Percentiles rank a stretch among this genome's conserved stretches.
Conservation (phyloP, 2,888 invertebrate genomes). For the Andrena haemorrhoa region DNA sequence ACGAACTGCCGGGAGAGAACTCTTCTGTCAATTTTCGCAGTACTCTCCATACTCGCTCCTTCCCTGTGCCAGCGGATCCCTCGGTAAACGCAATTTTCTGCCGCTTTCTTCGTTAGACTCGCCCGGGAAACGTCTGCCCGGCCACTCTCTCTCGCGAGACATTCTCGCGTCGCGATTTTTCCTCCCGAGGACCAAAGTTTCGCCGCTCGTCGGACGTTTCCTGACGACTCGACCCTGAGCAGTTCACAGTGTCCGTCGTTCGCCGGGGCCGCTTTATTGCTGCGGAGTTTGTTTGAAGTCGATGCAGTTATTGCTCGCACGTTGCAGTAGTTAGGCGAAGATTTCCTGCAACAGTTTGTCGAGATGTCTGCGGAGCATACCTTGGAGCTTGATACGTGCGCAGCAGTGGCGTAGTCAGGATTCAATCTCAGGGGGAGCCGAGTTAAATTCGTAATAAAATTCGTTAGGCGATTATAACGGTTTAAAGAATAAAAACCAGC, state of each 20-base stretch:
- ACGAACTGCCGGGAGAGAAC: background rate
- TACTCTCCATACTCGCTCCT: too few species aligned
- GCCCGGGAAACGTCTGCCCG: too few species aligned
- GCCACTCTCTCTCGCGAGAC: background rate
- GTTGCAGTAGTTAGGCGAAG: background rate
- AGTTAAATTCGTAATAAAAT: too few species aligned
- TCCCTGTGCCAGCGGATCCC: too few species aligned
- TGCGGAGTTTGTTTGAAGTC: background rate
- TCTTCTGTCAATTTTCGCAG: background rate
- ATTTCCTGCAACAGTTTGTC: background rate
- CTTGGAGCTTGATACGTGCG: background rate
- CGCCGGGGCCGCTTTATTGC: background rate
- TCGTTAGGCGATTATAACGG: too few species aligned
- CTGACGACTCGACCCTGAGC: background rate
- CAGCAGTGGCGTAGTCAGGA: background rate
- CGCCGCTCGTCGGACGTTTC: conserved; percentile 5
- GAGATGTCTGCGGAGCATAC: background rate
- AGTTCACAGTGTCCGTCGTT: background rate
- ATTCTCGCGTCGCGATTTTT: background rate
- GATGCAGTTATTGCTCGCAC: background rate
- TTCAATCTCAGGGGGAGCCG: too few species aligned
- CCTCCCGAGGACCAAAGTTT: conserved; percentile 19
- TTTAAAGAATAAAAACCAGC: too few species aligned
- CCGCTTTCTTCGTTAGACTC: too few species aligned
- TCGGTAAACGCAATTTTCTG: too few species aligned